Evolutionary conservation across 2,797 vertebrate genomes (phyloP).

Genomic region (Sebastes steindachneri): DNA sequence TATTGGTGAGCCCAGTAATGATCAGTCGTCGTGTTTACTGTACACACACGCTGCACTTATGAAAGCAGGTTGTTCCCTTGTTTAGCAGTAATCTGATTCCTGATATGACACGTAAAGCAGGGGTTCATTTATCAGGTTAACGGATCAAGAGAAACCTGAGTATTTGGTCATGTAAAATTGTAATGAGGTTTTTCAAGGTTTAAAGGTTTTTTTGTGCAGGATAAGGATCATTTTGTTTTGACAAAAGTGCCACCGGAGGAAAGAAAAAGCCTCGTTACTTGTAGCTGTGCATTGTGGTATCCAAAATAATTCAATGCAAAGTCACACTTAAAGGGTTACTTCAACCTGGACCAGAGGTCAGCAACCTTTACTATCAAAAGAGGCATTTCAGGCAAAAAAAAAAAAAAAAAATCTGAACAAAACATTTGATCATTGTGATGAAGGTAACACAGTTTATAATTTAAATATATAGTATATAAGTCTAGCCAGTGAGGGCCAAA

Average conservation of each 20-base stretch:
- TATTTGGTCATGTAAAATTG: background rate
- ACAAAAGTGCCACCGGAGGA: background rate
- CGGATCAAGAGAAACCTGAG: background rate
- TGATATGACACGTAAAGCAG: background rate
- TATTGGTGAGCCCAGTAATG: background rate
- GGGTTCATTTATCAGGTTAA: background rate
- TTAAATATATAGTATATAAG: too few relatives aligned
- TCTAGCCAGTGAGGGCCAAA: too few relatives aligned
- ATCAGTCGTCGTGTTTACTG: background rate
- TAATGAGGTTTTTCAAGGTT: background rate
- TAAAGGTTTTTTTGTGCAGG: background rate
- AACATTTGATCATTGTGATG: too few relatives aligned
- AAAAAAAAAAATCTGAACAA: fast-evolving
- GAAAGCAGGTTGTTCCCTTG: background rate
- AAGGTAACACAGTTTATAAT: too few relatives aligned
- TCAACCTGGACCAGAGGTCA: background rate
- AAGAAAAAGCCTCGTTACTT: background rate
- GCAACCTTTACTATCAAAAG: too few relatives aligned
- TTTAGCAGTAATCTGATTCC: background rate
- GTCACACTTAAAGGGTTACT: background rate
- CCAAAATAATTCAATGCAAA: background rate
- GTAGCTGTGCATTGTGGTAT: background rate
- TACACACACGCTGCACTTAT: background rate
- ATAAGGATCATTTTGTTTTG: background rate
- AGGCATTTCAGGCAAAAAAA: too few relatives aligned